Evolutionary conservation across 1,140 invertebrate genomes (phyloP), one percentile per base, ranked within the genome.

Genomic region (Drosophila busckii): DNA sequence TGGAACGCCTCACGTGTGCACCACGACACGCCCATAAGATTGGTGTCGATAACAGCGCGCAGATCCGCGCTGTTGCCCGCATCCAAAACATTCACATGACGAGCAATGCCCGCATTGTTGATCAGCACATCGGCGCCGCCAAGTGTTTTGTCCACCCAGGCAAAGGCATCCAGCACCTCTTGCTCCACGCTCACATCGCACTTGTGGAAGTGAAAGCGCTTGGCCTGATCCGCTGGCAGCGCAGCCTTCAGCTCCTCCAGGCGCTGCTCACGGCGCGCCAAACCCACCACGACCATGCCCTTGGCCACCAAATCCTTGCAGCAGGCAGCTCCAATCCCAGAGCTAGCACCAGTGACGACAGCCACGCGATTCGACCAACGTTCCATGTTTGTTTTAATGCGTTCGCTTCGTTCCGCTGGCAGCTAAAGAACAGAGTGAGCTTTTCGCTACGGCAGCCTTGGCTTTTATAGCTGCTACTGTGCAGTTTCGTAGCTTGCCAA

Each of bases 91-190:
- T 12, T 8, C 0, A 46, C 48, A 0, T 9, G 0, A 6, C 75
- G 75, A 0, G 87, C 65, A 0, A 92, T 75, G 1, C 92, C 94
- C 1, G 94, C 94, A 78, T 93, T 94, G 70, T 95, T 95, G 4
- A 96, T 87, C 26, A 94, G 87, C 1, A 95, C 88, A 71, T 94
- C 91, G 2, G 93, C 87, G 0, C 91, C 90, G 2, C 92, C 93
- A 20, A 92, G 87, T 0, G 89, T 89, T 3, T 89, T 78, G 13
- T 91, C 89, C 15, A 92, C 89, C 89, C 90, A 91, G 44, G 90
- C 69, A 69, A 95, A 95, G 19, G 92, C 89, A 3, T 87, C 84
- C 6, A 91, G 65, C 20, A 95, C 90, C 1, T 94, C 91, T 6
- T 91, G 88, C 68, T 92, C 90, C 8, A 91, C 89, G 1, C 88